These are phyloP conservation scores for Entomobrya multifasciata DNA, from an alignment of 2,888 invertebrate species.

Conservation along the genomic window DNA sequence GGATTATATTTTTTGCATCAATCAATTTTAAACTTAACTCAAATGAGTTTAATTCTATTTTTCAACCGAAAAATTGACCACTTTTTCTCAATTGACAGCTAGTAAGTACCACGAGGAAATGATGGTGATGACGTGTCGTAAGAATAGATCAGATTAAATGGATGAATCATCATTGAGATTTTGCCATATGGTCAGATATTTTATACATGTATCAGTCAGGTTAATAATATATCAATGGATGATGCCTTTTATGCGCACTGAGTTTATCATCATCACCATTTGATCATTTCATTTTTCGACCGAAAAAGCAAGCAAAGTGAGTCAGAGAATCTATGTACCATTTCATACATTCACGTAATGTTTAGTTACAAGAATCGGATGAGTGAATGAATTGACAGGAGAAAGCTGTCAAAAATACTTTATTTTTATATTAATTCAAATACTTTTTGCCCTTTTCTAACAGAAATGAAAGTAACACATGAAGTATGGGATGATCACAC, in stretches of 20 bases:
- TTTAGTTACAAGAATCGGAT: too few relatives aligned
- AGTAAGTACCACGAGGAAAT: too few relatives aligned
- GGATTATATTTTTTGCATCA: constrained; percentile 23
- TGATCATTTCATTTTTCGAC: not conserved
- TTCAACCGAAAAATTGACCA: too few relatives aligned
- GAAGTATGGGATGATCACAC: not conserved
- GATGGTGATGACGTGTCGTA: not conserved
- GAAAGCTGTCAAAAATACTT: constrained; percentile 22
- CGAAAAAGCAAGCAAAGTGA: constrained; percentile 16
- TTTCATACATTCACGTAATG: not conserved
- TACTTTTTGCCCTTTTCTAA: not conserved
- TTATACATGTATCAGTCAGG: not conserved
- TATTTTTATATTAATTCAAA: not conserved
- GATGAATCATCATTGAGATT: constrained; percentile 26
- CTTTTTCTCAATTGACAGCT: too few relatives aligned
- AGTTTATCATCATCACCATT: not conserved
- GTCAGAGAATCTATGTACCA: not conserved
- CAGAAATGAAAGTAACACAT: not conserved
- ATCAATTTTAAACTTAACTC: not conserved
- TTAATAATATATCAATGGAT: not conserved
- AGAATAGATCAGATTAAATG: not conserved
- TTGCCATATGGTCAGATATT: constrained; percentile 40
- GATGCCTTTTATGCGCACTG: not conserved
- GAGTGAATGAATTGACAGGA: constrained; percentile 22
- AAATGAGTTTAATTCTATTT: constrained; percentile 9